Base-by-base conservation (phyloP, 2,888 invertebrate genomes). In the Apamea anceps region DNA sequence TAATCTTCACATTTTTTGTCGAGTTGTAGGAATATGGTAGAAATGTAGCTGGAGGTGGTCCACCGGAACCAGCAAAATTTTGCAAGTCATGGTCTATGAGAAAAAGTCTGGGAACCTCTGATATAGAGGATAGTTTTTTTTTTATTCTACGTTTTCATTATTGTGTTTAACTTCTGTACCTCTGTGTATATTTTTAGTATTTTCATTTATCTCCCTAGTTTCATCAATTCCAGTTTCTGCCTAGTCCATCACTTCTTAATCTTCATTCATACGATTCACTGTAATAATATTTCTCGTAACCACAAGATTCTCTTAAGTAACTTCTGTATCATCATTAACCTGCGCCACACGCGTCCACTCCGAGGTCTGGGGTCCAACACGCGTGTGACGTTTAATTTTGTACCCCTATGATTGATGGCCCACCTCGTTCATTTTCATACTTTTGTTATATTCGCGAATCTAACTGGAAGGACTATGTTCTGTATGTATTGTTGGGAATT, bases 351-450 rank as follows among this genome's bases (percentile, higher is more conserved):
- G 90, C 91, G 95, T 94, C 95, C 95, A 92, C 92, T 88, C 83
- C 89, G 90, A 67, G 80, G 77, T 77, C 80, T 45, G 67, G 84
- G 77, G 92, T 91, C 92, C 94, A 95, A 92, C 93, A 92, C 94
- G 94, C 95, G 94, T 95, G 94, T 96, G 96, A 96, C 96, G 95
- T 96, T 96, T 96, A 96, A 96, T 96, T 96, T 96, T 95, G 96
- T 96, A 94, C 93, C 94, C 93, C 93, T 91, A 96, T 96, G 96
- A 96, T 96, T 96, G 96, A 96, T 96, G 94, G 92, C 90, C 85
- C 89, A 93, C 91, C 91, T 92, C 91, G 92, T 94, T 93, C 95
- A 94, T 95, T 95, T 95, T 95, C 95, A 95, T 95, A 95, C 94
- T 93, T 94, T 93, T 94, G 93, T 86, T 87, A 90, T 79, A 90